A percentile compares a stretch with the other conserved stretches of the same genome.
Evolutionary conservation across 2,113 vertebrate species (phyloP).

Genomic region (Brachypodius melanocephalos): DNA sequence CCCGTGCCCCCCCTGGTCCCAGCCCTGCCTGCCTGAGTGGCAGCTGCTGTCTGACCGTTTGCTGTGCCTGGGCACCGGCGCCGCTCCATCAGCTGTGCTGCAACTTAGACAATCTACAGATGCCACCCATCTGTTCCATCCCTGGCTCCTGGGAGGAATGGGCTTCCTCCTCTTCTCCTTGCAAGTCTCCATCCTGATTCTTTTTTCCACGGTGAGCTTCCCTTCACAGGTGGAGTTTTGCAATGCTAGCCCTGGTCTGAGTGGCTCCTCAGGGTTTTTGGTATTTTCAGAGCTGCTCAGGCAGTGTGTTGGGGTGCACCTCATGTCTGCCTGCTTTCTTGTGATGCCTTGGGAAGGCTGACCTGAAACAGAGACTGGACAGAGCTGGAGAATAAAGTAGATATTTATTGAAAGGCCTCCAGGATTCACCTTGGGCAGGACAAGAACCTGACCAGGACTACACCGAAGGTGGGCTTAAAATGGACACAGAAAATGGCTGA

Average conservation of each 20-base stretch:
- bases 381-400: too few relatives aligned
- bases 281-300: not conserved
- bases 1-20: slow-evolving; percentile 7
- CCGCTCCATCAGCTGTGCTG: not conserved
- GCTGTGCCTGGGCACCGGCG: not conserved
- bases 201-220: not conserved
- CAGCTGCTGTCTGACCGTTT: slow-evolving; percentile 48
- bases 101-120: slow-evolving; percentile 23
- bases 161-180: not conserved
- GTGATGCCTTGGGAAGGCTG: too few relatives aligned
- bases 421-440: too few relatives aligned
- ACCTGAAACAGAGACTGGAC: too few relatives aligned
- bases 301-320: not conserved
- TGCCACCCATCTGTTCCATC: slow-evolving; percentile 36
- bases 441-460: too few relatives aligned
- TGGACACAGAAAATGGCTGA: too few relatives aligned
- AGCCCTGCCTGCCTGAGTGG: slow-evolving; percentile 38
- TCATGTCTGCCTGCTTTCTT: not conserved
- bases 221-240: not conserved
- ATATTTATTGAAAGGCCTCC: too few relatives aligned
- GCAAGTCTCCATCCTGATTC: not conserved
- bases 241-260: not conserved
- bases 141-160: not conserved
- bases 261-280: not conserved
- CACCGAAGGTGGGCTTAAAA: too few relatives aligned